Percentiles rank a stretch among this genome's conserved stretches.
Evolutionary conservation across 2,888 invertebrate genomes (phyloP).

Genomic region (Hydropsyche betteni): DNA sequence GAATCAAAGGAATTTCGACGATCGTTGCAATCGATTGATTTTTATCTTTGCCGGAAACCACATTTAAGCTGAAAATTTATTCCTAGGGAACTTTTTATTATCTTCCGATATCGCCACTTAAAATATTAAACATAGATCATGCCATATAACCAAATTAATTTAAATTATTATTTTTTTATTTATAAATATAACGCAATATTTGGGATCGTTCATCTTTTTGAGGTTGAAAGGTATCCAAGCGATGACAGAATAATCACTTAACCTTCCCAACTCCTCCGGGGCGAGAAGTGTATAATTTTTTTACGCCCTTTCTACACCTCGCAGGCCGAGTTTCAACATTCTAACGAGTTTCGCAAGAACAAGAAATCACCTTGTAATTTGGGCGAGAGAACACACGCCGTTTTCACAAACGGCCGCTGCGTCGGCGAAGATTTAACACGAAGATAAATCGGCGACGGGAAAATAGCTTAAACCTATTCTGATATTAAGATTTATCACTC

Average conservation of each 20-base stretch:
- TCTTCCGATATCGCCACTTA: too few species aligned
- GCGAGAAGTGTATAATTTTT: constrained; percentile 4
- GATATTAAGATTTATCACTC: constrained; percentile 19
- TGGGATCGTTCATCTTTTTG: constrained; percentile 11
- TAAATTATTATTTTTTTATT: too few species aligned
- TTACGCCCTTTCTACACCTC: background rate
- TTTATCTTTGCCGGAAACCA: too few species aligned
- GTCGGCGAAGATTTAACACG: constrained; percentile 18
- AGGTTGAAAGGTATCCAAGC: constrained; percentile 7
- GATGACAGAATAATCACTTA: constrained; percentile 28
- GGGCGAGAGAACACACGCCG: background rate
- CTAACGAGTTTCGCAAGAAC: constrained; percentile 27
- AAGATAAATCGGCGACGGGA: constrained; percentile 26
- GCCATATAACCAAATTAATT: too few species aligned
- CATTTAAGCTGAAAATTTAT: too few species aligned
- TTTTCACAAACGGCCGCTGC: background rate
- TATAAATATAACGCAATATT: too few species aligned
- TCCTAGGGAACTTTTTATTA: too few species aligned
- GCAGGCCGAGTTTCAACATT: constrained; percentile 4
- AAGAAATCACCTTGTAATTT: constrained; percentile 32
- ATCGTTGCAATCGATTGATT: background rate
- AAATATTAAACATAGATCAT: too few species aligned
- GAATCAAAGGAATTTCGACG: background rate
- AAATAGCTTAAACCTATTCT: constrained; percentile 28
- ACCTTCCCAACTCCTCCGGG: constrained; percentile 2